These are phyloP conservation scores for Ormyrus labotus DNA, from an alignment of 2,888 invertebrate species.

Conservation along the genomic window DNA sequence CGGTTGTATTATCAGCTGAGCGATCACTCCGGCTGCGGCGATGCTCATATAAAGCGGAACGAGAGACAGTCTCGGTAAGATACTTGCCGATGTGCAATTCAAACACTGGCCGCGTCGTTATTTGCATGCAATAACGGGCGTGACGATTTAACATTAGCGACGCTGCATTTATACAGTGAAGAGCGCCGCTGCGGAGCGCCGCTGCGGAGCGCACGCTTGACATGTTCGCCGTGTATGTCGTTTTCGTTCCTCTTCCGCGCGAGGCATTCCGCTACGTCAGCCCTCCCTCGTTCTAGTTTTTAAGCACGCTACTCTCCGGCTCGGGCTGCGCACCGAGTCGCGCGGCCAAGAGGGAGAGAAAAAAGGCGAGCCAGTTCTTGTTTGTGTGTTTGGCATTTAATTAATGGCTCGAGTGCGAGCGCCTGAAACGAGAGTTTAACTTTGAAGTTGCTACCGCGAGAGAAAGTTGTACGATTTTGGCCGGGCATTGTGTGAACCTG, in stretches of 20 bases:
- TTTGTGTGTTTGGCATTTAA: slow-evolving; percentile 36
- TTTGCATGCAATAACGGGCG: slow-evolving; percentile 69
- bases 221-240: slow-evolving; percentile 60
- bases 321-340: not conserved
- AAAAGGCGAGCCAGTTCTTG: slow-evolving; percentile 15
- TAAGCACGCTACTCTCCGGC: slow-evolving; percentile 24
- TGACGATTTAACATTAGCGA: slow-evolving; percentile 68
- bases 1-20: slow-evolving; percentile 17
- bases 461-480: not conserved
- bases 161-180: slow-evolving; percentile 51
- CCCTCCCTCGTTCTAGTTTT: slow-evolving; percentile 27
- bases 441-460: slow-evolving; percentile 10
- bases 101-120: slow-evolving; percentile 65
- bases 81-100: slow-evolving; percentile 62
- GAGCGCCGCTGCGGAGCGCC: not conserved
- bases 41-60: slow-evolving; percentile 25
- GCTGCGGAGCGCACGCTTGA: slow-evolving; percentile 14
- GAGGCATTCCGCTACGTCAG: slow-evolving; percentile 15
- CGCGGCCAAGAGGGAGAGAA: not conserved
- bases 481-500: not conserved
- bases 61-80: slow-evolving; percentile 37
- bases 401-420: slow-evolving; percentile 21
- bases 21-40: not conserved
- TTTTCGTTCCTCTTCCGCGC: slow-evolving; percentile 63
- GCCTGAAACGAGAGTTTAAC: not conserved